Conservation (phyloP, 2,888 invertebrate genomes). For the Macaria notata region DNA sequence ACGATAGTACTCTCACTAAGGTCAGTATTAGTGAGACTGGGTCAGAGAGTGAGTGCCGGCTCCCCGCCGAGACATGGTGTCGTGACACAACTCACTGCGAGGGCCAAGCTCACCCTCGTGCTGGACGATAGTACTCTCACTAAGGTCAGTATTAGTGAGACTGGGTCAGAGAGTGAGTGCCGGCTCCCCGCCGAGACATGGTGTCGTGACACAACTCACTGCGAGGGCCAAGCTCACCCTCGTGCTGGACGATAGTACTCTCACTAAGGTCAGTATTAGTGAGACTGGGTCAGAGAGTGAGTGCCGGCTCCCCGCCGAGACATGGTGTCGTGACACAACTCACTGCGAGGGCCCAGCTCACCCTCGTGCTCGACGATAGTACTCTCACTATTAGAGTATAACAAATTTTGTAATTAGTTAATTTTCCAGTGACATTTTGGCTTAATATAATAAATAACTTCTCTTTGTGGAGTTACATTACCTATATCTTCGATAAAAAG, state of each 20-base stretch:
- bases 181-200: constrained; percentile 63
- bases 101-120: constrained; percentile 68
- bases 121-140: constrained; percentile 67
- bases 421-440: too few relatives aligned
- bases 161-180: constrained; percentile 65
- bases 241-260: constrained; percentile 66
- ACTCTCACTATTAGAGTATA: constrained; percentile 59
- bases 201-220: constrained; percentile 68
- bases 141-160: constrained; percentile 56
- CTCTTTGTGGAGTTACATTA: too few relatives aligned
- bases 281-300: constrained; percentile 66
- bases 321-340: constrained; percentile 68
- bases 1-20: constrained; percentile 67
- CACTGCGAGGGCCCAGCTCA: constrained; percentile 69
- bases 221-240: constrained; percentile 69
- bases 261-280: constrained; percentile 57
- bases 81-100: constrained; percentile 66
- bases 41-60: constrained; percentile 63
- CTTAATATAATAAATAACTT: too few relatives aligned
- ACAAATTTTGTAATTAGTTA: too few relatives aligned
- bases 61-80: constrained; percentile 64
- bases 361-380: constrained; percentile 68
- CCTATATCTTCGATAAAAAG: too few relatives aligned
- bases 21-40: constrained; percentile 56
- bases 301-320: constrained; percentile 61